Base-by-base conservation (phyloP, 2,113 vertebrate genomes). In the Tonatia bakeri region DNA sequence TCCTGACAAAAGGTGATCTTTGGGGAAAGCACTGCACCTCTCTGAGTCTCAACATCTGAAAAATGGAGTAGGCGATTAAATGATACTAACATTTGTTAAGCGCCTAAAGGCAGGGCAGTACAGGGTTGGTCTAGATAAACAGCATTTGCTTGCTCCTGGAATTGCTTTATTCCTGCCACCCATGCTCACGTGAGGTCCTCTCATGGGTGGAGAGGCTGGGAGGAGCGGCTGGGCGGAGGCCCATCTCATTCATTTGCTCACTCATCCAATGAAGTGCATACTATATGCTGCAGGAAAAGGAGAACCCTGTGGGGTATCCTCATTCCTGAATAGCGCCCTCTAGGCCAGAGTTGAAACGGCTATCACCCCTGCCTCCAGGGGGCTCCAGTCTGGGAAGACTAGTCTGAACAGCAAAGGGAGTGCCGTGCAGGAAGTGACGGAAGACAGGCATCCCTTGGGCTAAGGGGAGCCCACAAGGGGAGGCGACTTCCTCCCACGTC, bases 381-480 rank as follows among this genome's bases (percentile, higher is more conserved):
- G 73, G 36, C 50, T 17, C 11, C 3, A 1, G 67, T 2, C 4
- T 14, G 47, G 36, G 33, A n/a, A 86, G 64, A 17, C 31, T 31
- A 40, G 28, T 4, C 45, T 3, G 13, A 19, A 17, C 0, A 20
- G 47, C 7, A n/a, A 50, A 47, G 19, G 59, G 22, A 15, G 12
- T 0, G 0, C 3, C 1, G 16, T 16, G 4, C 5, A 20, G 43
- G 52, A 17, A 54, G 6, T 5, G 15, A 7, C 4, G 3, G 6
- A 52, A 31, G 24, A 52, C 16, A 28, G 54, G 14, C 4, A 45
- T n/a, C 33, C 6, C n/a, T 31, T 10, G 77, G 43, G 28, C 28
- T 9, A 33, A 33, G n/a, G 33, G 43, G 22, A n/a, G 72, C 5
- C 45, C 38, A 4, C 13, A 0, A 36, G 73, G 47, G 11, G 22